phyloP scores from a whole-genome alignment of 23 tunicate species.

The Corella eumyota region DNA sequence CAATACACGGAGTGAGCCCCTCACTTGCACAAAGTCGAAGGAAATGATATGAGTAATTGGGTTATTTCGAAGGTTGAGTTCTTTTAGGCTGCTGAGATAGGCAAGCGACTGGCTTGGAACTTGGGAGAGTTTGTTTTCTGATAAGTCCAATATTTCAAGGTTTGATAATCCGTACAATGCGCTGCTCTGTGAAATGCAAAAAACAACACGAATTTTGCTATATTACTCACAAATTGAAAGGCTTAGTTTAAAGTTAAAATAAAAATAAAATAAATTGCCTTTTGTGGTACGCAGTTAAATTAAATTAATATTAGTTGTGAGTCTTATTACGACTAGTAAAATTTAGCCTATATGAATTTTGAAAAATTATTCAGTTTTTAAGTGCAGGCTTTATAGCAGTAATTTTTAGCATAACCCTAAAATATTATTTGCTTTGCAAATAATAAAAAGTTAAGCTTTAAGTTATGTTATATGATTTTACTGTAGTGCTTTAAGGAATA shows the following conservation, averaged over 20 bases:
- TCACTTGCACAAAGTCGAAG: conserved; percentile 23
- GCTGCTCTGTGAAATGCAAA: conserved; percentile 18
- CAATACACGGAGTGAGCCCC: conserved; percentile 15
- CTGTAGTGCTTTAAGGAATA: too few species aligned
- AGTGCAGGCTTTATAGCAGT: too few species aligned
- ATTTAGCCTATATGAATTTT: too few species aligned
- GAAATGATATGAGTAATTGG: conserved; percentile 42
- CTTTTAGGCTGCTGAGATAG: conserved; percentile 11
- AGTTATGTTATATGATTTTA: too few species aligned
- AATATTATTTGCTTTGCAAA: too few species aligned
- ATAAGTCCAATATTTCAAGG: conserved; percentile 33
- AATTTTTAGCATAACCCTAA: too few species aligned
- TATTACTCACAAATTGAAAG: not conserved
- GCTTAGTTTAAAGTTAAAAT: not conserved
- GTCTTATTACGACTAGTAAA: too few species aligned
- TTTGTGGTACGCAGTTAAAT: too few species aligned
- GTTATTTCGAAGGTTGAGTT: conserved; percentile 33
- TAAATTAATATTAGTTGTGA: too few species aligned
- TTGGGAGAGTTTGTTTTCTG: conserved; percentile 29
- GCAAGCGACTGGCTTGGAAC: conserved; percentile 24
- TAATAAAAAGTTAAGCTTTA: too few species aligned
- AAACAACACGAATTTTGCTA: not conserved
- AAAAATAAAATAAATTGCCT: too few species aligned
- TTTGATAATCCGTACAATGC: conserved; percentile 29
- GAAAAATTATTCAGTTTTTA: too few species aligned